A percentile compares a stretch with the other conserved stretches of the same genome.
Evolutionary conservation across 1,140 invertebrate species (phyloP).

Genomic region (Micrasema minimum): DNA sequence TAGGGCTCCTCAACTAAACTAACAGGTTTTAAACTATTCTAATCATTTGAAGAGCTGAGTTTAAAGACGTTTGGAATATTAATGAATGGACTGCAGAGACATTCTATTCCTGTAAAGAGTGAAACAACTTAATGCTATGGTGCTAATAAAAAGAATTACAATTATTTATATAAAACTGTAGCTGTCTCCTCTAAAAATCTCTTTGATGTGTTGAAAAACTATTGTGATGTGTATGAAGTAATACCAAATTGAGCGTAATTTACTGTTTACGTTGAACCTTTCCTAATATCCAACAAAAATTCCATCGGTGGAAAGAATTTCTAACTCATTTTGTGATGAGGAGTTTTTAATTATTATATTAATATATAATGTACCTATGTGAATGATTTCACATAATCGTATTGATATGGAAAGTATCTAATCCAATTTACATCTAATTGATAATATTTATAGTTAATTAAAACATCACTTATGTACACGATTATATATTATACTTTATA

Average conservation of each 20-base stretch:
- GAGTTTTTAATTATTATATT: slow-evolving; percentile 26
- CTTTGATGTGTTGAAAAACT: slow-evolving; percentile 21
- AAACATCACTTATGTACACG: no score
- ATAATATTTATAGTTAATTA: not conserved
- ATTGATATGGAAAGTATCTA: slow-evolving; percentile 10
- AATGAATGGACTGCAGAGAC: not conserved
- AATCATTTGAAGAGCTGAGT: no score
- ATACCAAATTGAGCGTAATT: no score
- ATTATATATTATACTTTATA: no score
- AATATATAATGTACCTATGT: slow-evolving; percentile 10
- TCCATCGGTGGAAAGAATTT: not conserved
- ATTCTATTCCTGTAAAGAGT: slow-evolving; percentile 29
- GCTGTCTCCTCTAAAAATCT: slow-evolving; percentile 20
- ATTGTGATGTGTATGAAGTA: not conserved
- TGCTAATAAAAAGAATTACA: slow-evolving; percentile 20
- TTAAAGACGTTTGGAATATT: not conserved
- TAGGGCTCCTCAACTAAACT: not conserved
- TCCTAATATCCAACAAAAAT: not conserved
- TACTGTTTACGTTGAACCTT: not conserved
- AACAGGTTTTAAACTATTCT: no score
- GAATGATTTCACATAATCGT: slow-evolving; percentile 3
- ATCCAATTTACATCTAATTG: slow-evolving; percentile 17
- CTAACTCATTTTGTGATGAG: slow-evolving; percentile 15
- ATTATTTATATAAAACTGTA: slow-evolving; percentile 3
- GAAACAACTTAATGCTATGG: slow-evolving; percentile 15